Base-by-base conservation (phyloP, 2,797 vertebrate genomes). In the Sphenodon punctatus region DNA sequence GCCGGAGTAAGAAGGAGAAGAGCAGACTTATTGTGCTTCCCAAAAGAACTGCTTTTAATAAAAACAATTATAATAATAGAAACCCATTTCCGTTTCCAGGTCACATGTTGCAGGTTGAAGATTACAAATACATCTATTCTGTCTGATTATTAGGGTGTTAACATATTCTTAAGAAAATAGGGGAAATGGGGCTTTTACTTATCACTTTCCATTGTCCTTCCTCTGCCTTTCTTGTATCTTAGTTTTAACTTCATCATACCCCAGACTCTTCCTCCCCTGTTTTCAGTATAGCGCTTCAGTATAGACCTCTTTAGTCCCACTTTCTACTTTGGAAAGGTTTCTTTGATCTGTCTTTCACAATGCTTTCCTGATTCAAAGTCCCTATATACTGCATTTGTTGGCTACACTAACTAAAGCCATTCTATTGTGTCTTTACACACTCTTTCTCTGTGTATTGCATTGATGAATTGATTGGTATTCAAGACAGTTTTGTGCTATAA, bases 401-500 rank as follows among this genome's bases (percentile, higher is more conserved):
- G 68, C 61, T 78, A 71, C 77, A 68, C 16, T 38, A 2, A 0
- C 42, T 59, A 67, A 67, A 81, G 43, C 16, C 41, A 32, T 75
- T 67, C 75, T 70, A 30, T 42, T 48, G 34, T 32, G 19, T 6
- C 80, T 22, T 3, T 77, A 70, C 81, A 10, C 65, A 71, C 43
- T 55, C 53, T 71, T 1, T 2, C 53, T 59, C 71, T 41, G 39
- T 68, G 43, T 45, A 2, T 59, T 63, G 46, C 27, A n/a, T n/a
- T n/a, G n/a, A n/a, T n/a, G n/a, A n/a, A 63, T 38, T 68, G 66
- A 63, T 77, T 74, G 45, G 46, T n/a, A 80, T 78, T 78, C 25
- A 73, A 83, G 58, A 59, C 64, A 81, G 27, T 67, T 69, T 53
- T 81, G 68, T n/a, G 42, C 2, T 67, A 67, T 58, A 89, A 91